Percentiles rank a stretch among this genome's conserved stretches.
phyloP scores from a whole-genome alignment of 2,888 invertebrate species.

The Coecobrya sp. region DNA sequence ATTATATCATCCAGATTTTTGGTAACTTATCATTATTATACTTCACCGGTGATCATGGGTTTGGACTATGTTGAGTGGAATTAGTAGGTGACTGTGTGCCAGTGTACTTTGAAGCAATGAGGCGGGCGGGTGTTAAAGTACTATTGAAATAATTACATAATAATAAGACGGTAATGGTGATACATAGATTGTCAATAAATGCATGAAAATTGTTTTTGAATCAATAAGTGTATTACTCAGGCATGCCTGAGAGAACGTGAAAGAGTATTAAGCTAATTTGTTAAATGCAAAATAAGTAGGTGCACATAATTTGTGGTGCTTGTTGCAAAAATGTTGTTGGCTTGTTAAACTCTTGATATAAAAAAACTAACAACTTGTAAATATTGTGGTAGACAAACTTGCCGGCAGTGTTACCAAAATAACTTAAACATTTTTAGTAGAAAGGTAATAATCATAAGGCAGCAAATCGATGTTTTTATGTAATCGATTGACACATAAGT shows the following conservation, averaged over 20 bases:
- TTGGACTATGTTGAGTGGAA: no score
- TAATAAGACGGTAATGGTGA: conserved; percentile 40
- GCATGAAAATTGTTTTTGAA: background rate
- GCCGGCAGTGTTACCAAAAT: conserved; percentile 56
- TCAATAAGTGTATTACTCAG: background rate
- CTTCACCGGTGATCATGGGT: conserved; percentile 44
- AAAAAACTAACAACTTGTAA: background rate
- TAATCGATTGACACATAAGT: conserved; percentile 1
- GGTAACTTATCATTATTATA: conserved; percentile 43
- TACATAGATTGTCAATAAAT: conserved; percentile 55
- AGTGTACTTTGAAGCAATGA: background rate
- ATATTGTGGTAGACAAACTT: conserved; percentile 42
- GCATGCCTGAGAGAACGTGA: background rate
- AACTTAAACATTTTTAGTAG: background rate
- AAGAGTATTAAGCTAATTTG: conserved; percentile 41
- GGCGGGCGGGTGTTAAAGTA: background rate
- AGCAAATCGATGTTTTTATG: conserved; percentile 57
- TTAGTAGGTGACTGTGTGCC: background rate
- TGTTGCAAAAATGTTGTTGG: no score
- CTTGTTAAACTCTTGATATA: background rate
- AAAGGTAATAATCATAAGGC: conserved; percentile 55
- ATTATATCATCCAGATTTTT: conserved; percentile 21
- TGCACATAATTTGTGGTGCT: background rate
- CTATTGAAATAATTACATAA: background rate
- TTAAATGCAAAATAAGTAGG: conserved; percentile 40